Conservation (phyloP, 2,888 invertebrate genomes). For the Lucinisca nassula region DNA sequence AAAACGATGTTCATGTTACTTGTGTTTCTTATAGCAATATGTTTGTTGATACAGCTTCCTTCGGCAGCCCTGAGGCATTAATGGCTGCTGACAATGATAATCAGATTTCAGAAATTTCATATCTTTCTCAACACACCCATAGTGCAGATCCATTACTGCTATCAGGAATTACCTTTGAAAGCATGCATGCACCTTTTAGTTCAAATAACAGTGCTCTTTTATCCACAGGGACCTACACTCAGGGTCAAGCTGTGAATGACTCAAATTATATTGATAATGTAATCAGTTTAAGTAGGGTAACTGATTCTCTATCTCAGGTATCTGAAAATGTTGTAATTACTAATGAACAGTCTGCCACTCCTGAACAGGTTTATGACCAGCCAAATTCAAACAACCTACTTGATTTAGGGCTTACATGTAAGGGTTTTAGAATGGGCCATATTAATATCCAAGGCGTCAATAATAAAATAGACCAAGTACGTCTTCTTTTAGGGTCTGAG, state of each 20-base stretch:
- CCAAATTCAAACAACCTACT: neutral
- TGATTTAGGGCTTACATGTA: neutral
- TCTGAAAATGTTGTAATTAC: neutral
- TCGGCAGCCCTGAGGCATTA: too few species aligned
- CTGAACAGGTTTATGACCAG: neutral
- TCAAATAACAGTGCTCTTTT: too few species aligned
- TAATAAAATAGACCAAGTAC: neutral
- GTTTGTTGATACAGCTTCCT: too few species aligned
- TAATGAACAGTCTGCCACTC: neutral
- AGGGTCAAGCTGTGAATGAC: too few species aligned
- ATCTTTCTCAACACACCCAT: too few species aligned
- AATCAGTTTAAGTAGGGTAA: neutral
- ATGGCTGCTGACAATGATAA: too few species aligned
- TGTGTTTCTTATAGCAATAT: neutral
- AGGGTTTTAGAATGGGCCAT: neutral
- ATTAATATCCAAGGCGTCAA: neutral
- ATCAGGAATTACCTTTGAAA: too few species aligned
- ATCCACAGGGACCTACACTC: too few species aligned
- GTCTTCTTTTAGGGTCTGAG: neutral
- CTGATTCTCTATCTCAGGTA: neutral
- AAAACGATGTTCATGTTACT: neutral
- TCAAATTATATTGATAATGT: neutral
- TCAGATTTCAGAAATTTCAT: too few species aligned
- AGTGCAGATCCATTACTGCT: too few species aligned
- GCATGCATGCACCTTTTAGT: too few species aligned